Conservation (phyloP, 2,113 vertebrate genomes). For the Sus scrofa region DNA sequence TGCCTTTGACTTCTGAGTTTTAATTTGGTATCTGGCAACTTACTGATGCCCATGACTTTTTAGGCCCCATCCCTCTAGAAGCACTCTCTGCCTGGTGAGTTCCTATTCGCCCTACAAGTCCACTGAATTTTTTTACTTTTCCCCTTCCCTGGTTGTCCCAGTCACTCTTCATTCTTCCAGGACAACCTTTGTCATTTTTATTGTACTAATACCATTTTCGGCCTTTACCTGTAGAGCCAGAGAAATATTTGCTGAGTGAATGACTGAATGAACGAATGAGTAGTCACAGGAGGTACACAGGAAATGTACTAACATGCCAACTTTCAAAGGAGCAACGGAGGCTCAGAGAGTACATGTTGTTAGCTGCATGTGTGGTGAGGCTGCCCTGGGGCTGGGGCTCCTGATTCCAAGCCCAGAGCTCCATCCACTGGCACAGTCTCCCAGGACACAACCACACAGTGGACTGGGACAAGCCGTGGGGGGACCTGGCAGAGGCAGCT, state of each 20-base stretch:
- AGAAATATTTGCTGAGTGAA: neutral
- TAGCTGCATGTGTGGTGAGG: no score
- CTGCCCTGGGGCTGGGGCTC: neutral
- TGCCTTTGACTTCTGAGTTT: no score
- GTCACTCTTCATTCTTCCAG: neutral
- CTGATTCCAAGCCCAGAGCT: neutral
- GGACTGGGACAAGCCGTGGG: neutral
- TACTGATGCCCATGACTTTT: no score
- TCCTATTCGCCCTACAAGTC: neutral
- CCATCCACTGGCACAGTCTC: neutral
- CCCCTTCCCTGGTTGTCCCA: neutral
- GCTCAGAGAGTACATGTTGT: neutral
- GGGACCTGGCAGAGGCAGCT: neutral
- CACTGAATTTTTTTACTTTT: neutral
- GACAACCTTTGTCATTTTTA: neutral
- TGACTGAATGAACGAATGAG: neutral
- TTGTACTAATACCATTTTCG: neutral
- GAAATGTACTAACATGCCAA: neutral
- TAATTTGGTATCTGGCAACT: no score
- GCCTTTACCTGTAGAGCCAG: neutral
- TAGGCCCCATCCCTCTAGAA: neutral
- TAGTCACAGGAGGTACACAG: neutral
- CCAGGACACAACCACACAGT: neutral
- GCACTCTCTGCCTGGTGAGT: neutral
- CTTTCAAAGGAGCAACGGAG: neutral